phyloP scores from a whole-genome alignment of 1,140 invertebrate genomes.

The Lutraria rhynchaena region DNA sequence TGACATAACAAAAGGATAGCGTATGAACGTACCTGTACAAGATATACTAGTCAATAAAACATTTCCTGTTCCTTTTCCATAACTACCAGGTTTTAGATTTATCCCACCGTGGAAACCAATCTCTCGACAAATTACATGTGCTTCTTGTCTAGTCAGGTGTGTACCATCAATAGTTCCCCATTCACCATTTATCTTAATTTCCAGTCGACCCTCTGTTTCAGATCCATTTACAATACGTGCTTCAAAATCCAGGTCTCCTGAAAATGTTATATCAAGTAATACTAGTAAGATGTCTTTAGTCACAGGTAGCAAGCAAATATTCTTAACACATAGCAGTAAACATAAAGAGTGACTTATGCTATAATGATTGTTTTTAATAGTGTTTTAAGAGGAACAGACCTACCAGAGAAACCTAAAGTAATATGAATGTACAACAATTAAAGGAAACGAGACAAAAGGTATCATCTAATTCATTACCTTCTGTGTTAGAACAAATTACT shows the following conservation, averaged over 20 bases:
- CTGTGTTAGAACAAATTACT: constrained; percentile 43
- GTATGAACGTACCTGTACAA: constrained; percentile 80
- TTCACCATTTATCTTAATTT: constrained; percentile 34
- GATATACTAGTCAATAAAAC: constrained; percentile 54
- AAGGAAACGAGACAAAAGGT: too few relatives aligned
- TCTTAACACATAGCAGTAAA: too few relatives aligned
- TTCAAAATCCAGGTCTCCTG: constrained; percentile 37
- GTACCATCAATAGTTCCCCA: constrained; percentile 74
- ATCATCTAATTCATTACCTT: too few relatives aligned
- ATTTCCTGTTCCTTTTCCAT: constrained; percentile 43
- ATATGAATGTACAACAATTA: too few relatives aligned
- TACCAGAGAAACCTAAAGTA: too few relatives aligned
- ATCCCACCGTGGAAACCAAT: constrained; percentile 49
- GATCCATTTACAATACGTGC: constrained; percentile 47
- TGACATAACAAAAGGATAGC: too few relatives aligned
- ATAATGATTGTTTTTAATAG: too few relatives aligned
- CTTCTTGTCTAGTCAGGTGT: constrained; percentile 41
- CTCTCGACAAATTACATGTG: constrained; percentile 40
- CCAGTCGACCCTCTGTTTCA: constrained; percentile 35
- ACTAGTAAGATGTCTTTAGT: not conserved
- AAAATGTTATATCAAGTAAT: not conserved
- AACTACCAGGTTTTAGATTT: constrained; percentile 21
- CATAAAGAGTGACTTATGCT: too few relatives aligned
- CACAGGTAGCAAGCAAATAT: too few relatives aligned
- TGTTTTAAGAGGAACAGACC: too few relatives aligned